Evolutionary conservation across 2,113 vertebrate genomes (phyloP).

Genomic region (Mesitornis unicolor): DNA sequence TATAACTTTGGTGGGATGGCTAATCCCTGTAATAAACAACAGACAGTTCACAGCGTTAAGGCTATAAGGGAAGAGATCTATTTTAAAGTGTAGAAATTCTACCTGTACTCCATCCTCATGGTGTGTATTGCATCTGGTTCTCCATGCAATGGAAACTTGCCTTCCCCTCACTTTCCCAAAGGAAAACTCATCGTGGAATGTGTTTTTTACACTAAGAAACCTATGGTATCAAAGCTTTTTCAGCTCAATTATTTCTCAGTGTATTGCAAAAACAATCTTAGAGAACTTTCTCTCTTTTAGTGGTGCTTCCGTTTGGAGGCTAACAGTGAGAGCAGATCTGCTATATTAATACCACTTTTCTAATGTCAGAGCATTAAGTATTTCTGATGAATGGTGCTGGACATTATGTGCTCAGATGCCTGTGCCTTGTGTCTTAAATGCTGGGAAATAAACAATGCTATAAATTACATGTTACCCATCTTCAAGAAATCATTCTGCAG

Average conservation of each 20-base stretch:
- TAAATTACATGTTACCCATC: background rate
- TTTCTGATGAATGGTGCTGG: background rate
- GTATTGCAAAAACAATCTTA: background rate
- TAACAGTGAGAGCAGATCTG: background rate
- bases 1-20: background rate
- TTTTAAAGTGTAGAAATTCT: background rate
- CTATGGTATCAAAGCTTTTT: accelerated
- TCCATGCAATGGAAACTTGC: background rate
- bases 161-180: background rate
- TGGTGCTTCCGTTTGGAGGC: background rate
- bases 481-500: background rate
- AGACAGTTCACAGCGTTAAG: background rate
- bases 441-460: background rate
- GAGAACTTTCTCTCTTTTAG: background rate
- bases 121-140: background rate
- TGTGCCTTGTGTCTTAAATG: background rate
- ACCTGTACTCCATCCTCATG: accelerated
- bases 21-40: background rate
- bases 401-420: background rate
- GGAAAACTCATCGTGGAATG: background rate
- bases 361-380: background rate
- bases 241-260: background rate
- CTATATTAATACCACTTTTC: background rate
- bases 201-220: background rate
- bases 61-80: background rate